These are phyloP conservation scores for Sebastolobus altivelis DNA, from an alignment of 2,797 vertebrate species.

Conservation along the genomic window DNA sequence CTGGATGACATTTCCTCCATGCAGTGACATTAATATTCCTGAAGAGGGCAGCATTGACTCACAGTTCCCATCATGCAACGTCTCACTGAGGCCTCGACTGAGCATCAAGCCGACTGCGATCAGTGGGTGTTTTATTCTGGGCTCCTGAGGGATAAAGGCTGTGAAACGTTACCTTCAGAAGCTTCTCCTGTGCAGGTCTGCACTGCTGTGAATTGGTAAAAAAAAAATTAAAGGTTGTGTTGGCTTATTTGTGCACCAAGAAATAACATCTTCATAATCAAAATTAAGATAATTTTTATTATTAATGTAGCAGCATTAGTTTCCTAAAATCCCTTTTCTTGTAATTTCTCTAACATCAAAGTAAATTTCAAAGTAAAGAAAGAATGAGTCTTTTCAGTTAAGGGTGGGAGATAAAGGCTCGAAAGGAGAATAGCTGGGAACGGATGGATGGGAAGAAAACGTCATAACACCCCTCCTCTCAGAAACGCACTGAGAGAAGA, in stretches of 20 bases:
- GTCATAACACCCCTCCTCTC: conserved; percentile 48
- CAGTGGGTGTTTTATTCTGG: conserved; percentile 22
- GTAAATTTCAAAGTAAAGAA: background rate
- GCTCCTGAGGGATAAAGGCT: conserved; percentile 12
- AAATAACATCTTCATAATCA: background rate
- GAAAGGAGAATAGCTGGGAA: conserved; percentile 9
- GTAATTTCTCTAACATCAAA: background rate
- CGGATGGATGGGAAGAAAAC: conserved; percentile 37
- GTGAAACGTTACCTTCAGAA: conserved; percentile 5
- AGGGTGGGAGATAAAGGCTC: conserved; percentile 5
- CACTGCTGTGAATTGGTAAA: background rate
- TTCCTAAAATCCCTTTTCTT: background rate
- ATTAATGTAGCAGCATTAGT: background rate
- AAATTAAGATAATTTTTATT: background rate
- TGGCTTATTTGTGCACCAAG: background rate
- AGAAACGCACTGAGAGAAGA: conserved; percentile 75
- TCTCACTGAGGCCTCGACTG: conserved; percentile 21
- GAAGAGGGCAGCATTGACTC: conserved; percentile 82
- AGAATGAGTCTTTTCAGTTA: background rate
- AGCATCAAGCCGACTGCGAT: background rate
- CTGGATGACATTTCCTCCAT: background rate
- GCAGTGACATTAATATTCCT: conserved; percentile 55
- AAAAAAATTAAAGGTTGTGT: background rate
- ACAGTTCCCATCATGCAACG: conserved; percentile 40
- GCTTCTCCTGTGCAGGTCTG: background rate